Evolutionary conservation across 2,888 invertebrate genomes (phyloP).

Genomic region (Halocaridina rubra): DNA sequence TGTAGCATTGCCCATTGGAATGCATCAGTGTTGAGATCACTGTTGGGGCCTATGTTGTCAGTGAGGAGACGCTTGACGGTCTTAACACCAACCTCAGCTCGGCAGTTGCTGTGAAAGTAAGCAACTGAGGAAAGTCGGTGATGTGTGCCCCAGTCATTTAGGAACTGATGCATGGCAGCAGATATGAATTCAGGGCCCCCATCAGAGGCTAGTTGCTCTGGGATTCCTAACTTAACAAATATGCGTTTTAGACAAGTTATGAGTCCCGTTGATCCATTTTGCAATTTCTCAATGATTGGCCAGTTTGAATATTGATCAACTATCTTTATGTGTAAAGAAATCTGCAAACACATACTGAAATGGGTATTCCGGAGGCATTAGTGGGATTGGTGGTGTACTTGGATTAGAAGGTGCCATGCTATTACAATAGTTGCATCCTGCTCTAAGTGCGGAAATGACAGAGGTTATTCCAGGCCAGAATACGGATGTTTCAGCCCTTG

Average conservation of each 20-base stretch:
- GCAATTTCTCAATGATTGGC: conserved; percentile 5
- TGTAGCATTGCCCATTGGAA: conserved; percentile 24
- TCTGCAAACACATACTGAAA: conserved; percentile 1
- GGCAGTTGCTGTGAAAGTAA: conserved; percentile 13
- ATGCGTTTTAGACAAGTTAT: background rate
- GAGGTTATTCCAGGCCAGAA: background rate
- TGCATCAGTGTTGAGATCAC: conserved; percentile 14
- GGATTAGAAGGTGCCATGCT: background rate
- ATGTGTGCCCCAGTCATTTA: background rate
- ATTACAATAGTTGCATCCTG: background rate
- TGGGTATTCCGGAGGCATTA: background rate
- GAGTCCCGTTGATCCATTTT: background rate
- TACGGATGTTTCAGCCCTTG: background rate
- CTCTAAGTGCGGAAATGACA: background rate
- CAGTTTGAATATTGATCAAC: conserved; percentile 20
- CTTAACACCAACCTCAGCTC: conserved; percentile 13
- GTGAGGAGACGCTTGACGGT: conserved; percentile 3
- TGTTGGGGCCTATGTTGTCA: background rate
- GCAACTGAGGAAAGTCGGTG: conserved; percentile 1
- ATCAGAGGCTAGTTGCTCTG: background rate
- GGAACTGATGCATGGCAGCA: background rate
- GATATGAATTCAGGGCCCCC: background rate
- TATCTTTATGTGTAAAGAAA: conserved; percentile 5
- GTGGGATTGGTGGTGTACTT: background rate
- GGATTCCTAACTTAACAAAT: background rate